phyloP scores from a whole-genome alignment of 2,113 vertebrate species.

The Gila orcuttii region DNA sequence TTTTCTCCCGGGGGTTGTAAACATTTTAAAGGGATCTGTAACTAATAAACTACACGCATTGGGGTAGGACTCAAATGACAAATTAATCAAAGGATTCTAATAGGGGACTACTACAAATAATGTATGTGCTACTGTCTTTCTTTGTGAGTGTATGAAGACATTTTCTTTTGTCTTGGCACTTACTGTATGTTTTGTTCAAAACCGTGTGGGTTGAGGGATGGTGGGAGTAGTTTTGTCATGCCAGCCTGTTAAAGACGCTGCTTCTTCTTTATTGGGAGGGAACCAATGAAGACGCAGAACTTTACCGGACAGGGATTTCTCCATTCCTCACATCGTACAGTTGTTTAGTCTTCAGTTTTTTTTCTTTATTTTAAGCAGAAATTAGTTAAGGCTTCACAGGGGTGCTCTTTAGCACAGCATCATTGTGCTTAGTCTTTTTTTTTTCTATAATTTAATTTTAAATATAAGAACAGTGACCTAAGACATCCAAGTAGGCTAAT shows the following conservation, averaged over 20 bases:
- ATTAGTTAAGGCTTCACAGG: slow-evolving; percentile 66
- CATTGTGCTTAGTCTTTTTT: slow-evolving; percentile 11
- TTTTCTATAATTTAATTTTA: slow-evolving; percentile 19
- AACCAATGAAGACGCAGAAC: slow-evolving; percentile 71
- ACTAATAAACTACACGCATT: slow-evolving; percentile 63
- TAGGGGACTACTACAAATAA: slow-evolving; percentile 59
- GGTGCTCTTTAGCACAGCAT: slow-evolving; percentile 28
- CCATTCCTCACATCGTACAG: slow-evolving; percentile 52
- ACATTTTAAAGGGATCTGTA: slow-evolving; percentile 61
- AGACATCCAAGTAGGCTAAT: slow-evolving; percentile 13
- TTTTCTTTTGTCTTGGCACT: slow-evolving; percentile 67
- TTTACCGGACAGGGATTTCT: slow-evolving; percentile 65
- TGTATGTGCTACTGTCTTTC: slow-evolving; percentile 62
- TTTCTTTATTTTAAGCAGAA: slow-evolving; percentile 61
- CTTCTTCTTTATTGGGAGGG: slow-evolving; percentile 73
- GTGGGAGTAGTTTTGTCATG: slow-evolving; percentile 57
- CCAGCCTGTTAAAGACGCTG: slow-evolving; percentile 62
- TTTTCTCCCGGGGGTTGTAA: slow-evolving; percentile 51
- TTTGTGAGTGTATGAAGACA: slow-evolving; percentile 61
- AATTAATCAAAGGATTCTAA: slow-evolving; percentile 61
- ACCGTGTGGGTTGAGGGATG: slow-evolving; percentile 49
- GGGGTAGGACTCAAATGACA: slow-evolving; percentile 73
- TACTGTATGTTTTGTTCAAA: slow-evolving; percentile 57
- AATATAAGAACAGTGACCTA: slow-evolving; percentile 9
- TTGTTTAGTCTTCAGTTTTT: slow-evolving; percentile 62